Evolutionary conservation across 2,888 invertebrate species (phyloP), one percentile per base, ranked within the genome.

Genomic region (Dione juno): DNA sequence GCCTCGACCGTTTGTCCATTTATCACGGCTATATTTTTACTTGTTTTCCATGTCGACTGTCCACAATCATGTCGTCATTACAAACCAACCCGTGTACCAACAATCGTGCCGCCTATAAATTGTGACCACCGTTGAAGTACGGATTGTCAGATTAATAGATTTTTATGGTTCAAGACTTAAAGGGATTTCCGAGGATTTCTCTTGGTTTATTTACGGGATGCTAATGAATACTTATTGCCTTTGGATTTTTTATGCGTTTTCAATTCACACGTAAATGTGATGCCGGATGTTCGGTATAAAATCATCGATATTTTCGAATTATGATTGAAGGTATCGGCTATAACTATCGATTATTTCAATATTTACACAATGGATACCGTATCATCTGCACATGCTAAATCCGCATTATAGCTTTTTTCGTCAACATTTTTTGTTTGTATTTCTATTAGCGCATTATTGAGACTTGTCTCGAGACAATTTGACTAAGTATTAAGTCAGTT

Each of bases 11-110:
- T 74, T 75, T 74, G 71, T 83, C 81, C 89, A 91, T 91, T 91
- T 90, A 90, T 90, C 89, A 91, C 85, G 80, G 82, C 82, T 79
- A 83, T 89, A 88, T 89, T 89, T 90, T 88, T 90, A 90, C 89
- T 89, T 88, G 89, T 90, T 89, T 87, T 82, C 84, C 85, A 84
- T 89, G 90, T 89, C 86, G 84, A 78, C 86, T 88, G 90, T 90
- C 88, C 85, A 89, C 91, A 89, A 88, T 87, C 90, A 89, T 90
- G 91, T 91, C 89, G 86, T 90, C 90, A 92, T 92, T 92, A 92
- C 90, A 83, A 84, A 81, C 88, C 84, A 81, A 85, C 82, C 79
- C 86, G 85, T 86, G 88, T 88, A 86, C 76, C 73, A 75, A 77
- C 83, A 81, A 87, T 89, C 88, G 86, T 79, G 84, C 83, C 81